Evolutionary conservation across 35 echinoderm and acorn worm species (phyloP).

Genomic region (Apostichopus californicus): DNA sequence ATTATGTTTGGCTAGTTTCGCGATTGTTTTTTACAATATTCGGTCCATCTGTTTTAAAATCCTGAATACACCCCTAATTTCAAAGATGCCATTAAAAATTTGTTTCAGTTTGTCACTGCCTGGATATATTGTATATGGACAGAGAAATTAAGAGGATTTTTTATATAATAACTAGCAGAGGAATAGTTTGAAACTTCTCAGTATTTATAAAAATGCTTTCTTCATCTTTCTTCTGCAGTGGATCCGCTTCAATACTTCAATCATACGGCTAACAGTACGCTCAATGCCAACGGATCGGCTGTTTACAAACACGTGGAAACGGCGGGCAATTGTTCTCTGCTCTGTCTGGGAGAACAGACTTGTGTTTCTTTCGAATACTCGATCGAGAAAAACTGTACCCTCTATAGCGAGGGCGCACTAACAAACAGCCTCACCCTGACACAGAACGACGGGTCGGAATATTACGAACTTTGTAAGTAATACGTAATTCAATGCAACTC

Average conservation of each 20-base stretch:
- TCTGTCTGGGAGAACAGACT: slow-evolving; percentile 52
- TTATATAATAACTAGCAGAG: too few relatives aligned
- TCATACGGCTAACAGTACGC: not conserved
- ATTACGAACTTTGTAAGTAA: slow-evolving; percentile 75
- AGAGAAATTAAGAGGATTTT: too few relatives aligned
- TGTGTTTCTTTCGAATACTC: slow-evolving; percentile 72
- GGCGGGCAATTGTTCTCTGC: slow-evolving; percentile 43
- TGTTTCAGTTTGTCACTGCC: too few relatives aligned
- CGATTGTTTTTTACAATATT: too few relatives aligned
- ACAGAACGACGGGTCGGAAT: not conserved
- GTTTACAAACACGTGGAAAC: not conserved
- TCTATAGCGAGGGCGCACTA: slow-evolving; percentile 44
- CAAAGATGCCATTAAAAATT: too few relatives aligned
- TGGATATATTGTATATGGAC: too few relatives aligned
- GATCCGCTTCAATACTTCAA: slow-evolving; percentile 57
- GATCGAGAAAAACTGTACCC: slow-evolving; percentile 16
- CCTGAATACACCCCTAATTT: too few relatives aligned
- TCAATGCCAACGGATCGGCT: not conserved
- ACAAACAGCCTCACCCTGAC: slow-evolving; percentile 8
- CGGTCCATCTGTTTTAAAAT: too few relatives aligned
- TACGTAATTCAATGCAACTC: too few relatives aligned
- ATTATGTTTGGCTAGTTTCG: too few relatives aligned
- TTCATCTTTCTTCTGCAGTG: not conserved
- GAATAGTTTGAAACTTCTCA: too few relatives aligned
- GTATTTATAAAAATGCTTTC: too few relatives aligned